phyloP scores from a whole-genome alignment of 2,888 invertebrate species.

The Ophraella communa region DNA sequence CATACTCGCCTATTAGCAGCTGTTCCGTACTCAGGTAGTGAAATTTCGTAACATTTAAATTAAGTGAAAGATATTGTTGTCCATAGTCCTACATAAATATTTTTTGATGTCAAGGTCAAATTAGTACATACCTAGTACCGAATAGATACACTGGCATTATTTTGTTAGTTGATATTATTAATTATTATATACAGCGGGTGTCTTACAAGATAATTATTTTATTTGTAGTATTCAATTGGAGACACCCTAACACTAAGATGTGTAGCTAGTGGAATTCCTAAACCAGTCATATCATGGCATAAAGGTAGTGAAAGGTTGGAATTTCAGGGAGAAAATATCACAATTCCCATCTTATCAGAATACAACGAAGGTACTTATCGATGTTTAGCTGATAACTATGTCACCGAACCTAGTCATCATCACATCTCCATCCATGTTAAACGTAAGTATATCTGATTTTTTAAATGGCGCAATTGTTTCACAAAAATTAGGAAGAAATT shows the following conservation, averaged over 20 bases:
- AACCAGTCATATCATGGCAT: constrained; percentile 59
- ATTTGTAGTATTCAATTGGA: constrained; percentile 53
- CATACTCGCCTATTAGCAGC: neutral
- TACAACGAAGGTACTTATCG: constrained; percentile 59
- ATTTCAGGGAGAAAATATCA: constrained; percentile 51
- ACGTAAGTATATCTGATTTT: constrained; percentile 49
- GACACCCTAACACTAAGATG: constrained; percentile 57
- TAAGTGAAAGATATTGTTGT: neutral
- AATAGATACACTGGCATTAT: no score
- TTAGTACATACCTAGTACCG: neutral
- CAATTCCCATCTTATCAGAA: constrained; percentile 51
- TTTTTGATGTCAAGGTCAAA: constrained; percentile 1
- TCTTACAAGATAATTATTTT: constrained; percentile 17
- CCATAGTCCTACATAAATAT: neutral
- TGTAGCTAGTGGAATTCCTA: constrained; percentile 57
- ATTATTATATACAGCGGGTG: neutral
- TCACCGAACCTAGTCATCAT: constrained; percentile 53
- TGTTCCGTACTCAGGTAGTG: neutral
- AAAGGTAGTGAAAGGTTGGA: constrained; percentile 45
- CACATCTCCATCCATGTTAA: constrained; percentile 52
- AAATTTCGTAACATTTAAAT: neutral
- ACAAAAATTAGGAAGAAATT: no score
- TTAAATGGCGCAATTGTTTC: no score
- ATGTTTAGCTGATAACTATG: constrained; percentile 60
- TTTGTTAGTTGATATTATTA: neutral